A percentile compares a stretch with the other conserved stretches of the same genome.
These are phyloP conservation scores for Poecilia velifera DNA, from an alignment of 2,797 vertebrate species.

Conservation along the genomic window DNA sequence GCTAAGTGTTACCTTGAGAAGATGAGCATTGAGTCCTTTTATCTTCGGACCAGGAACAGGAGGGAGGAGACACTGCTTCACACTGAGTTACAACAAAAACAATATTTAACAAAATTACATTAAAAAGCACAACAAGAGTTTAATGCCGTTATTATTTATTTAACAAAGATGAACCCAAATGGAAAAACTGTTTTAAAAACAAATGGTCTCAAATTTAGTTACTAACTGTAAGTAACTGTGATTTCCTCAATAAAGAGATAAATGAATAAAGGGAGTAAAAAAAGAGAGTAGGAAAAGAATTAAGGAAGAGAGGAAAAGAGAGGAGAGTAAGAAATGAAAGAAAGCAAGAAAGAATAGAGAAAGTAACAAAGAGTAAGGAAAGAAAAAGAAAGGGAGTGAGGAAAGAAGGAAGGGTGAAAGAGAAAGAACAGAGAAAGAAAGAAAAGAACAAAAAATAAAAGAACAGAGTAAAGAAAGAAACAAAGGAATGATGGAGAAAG, in stretches of 20 bases:
- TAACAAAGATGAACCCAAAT: slow-evolving; percentile 2
- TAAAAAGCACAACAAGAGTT: background rate
- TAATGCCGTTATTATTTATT: background rate
- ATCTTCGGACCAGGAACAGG: slow-evolving; percentile 94
- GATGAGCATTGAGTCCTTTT: slow-evolving; percentile 87
- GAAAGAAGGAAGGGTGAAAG: too few species aligned
- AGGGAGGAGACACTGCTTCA: slow-evolving; percentile 86
- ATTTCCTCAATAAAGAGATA: background rate
- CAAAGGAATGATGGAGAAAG: too few species aligned
- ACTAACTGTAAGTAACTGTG: background rate
- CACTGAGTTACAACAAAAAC: slow-evolving; percentile 70
- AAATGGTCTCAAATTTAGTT: background rate
- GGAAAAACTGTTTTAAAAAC: background rate
- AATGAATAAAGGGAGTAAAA: too few species aligned
- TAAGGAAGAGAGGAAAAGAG: too few species aligned
- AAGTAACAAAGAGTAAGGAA: too few species aligned
- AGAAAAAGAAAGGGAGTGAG: too few species aligned
- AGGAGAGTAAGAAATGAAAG: too few species aligned
- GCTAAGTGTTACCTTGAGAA: slow-evolving; percentile 84
- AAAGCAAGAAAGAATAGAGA: too few species aligned
- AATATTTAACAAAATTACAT: slow-evolving; percentile 1
- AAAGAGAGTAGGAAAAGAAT: too few species aligned
- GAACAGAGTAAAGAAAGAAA: too few species aligned
- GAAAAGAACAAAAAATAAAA: too few species aligned
- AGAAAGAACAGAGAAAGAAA: too few species aligned